Conservation (phyloP, 2,113 vertebrate species). For the Agapornis roseicollis region DNA sequence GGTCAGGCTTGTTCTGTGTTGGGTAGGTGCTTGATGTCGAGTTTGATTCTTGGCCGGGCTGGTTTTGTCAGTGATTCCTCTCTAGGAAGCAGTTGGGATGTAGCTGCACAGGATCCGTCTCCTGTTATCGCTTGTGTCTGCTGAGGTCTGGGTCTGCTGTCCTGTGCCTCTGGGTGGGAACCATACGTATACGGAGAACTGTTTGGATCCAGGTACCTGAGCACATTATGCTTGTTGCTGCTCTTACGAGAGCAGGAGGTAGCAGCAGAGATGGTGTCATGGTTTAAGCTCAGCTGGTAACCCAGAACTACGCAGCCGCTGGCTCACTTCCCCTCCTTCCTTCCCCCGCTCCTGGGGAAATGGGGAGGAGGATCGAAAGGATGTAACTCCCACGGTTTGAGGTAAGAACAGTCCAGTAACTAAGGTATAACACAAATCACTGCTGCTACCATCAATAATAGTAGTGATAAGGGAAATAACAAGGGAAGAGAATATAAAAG, state of each 20-base stretch:
- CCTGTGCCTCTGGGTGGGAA: not conserved
- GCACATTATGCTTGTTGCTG: not conserved
- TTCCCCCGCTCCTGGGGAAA: not conserved
- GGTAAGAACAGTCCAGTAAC: not conserved
- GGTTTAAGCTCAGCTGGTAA: not conserved
- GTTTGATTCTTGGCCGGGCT: not conserved
- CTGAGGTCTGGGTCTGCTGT: not conserved
- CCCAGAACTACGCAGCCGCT: not conserved
- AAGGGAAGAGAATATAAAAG: too few species aligned
- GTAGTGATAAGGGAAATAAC: too few species aligned
- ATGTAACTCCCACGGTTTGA: not conserved
- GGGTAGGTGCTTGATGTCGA: not conserved
- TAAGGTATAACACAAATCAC: not conserved
- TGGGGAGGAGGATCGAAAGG: not conserved
- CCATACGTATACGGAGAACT: fast-evolving
- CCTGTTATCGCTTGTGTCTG: not conserved
- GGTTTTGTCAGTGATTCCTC: fast-evolving
- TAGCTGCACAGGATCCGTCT: fast-evolving
- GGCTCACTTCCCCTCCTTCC: not conserved
- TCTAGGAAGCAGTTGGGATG: not conserved
- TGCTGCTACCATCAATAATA: too few species aligned
- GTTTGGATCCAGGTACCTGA: not conserved
- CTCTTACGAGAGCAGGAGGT: not conserved
- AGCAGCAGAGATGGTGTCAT: not conserved
- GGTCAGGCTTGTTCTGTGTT: not conserved